These are phyloP conservation scores for Nematolebias whitei DNA, from an alignment of 2,113 vertebrate genomes.

Conservation along the genomic window DNA sequence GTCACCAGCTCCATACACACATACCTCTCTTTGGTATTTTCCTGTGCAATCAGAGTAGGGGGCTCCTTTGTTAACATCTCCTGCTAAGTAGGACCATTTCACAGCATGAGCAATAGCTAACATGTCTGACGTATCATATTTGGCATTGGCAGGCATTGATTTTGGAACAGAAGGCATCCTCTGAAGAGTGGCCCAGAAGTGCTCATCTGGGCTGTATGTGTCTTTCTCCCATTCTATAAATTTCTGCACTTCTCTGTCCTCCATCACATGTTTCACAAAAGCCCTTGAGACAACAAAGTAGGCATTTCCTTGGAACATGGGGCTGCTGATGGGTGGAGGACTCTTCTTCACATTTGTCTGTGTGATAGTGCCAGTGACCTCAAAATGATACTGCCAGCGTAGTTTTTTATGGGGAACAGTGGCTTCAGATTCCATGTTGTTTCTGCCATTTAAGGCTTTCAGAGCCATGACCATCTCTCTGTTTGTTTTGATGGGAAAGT, in stretches of 20 bases:
- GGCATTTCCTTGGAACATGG: constrained; percentile 88
- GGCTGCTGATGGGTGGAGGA: constrained; percentile 78
- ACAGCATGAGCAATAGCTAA: constrained; percentile 83
- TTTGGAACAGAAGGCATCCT: constrained; percentile 85
- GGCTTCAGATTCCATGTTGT: too few relatives aligned
- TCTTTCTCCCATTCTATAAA: constrained; percentile 92
- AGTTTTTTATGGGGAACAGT: too few relatives aligned
- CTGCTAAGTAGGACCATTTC: constrained; percentile 84
- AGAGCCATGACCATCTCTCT: too few relatives aligned
- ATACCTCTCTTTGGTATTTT: constrained; percentile 79
- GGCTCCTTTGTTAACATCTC: too few relatives aligned
- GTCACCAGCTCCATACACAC: constrained; percentile 88
- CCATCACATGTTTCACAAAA: constrained; percentile 84
- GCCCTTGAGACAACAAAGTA: constrained; percentile 82
- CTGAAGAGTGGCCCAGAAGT: constrained; percentile 92
- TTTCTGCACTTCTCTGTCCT: constrained; percentile 49
- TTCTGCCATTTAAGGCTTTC: too few relatives aligned
- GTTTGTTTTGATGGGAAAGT: constrained; percentile 96
- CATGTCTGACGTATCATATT: constrained; percentile 88
- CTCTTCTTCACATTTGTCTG: too few relatives aligned
- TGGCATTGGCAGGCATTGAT: constrained; percentile 71
- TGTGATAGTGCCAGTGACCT: too few relatives aligned
- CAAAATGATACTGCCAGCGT: too few relatives aligned
- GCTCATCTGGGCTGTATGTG: constrained; percentile 92
- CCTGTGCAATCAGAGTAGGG: constrained; percentile 87